Base-by-base conservation (phyloP, 92 coral and sea anemone genomes). In the Pocillopora grandis region DNA sequence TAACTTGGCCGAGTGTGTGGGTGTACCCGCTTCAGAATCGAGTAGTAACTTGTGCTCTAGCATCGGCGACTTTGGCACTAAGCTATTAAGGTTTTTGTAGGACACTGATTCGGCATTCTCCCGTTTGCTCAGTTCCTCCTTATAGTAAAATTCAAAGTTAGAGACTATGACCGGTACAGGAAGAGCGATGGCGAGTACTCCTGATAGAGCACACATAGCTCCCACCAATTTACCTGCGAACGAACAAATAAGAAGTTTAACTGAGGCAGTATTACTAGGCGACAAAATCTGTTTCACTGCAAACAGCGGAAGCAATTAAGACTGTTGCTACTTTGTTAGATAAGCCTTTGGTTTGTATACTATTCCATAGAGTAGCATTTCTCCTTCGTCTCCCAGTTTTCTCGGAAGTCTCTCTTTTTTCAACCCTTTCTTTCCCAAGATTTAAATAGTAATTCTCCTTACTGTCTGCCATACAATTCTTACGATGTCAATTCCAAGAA, bases 91-190 rank as follows among this genome's bases (percentile, higher is more conserved):
- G 65, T 93, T 92, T 31, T 78, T 84, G 62, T 87, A 90, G 7
- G 98, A 90, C 21, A 87, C 55, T 18, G 90, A 64, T 60, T 86
- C 72, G 27, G 86, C 92, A 19, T 90, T 84, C 57, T 91, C 82
- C 59, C 88, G 80, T 48, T 70, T 76, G 68, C 73, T 73, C 62
- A 94, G 91, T 33, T 92, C 99, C 78, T 89, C 95, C 71, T 96
- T 97, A 89, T 97, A 97, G 90, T 92, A 97, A 81, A 91, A 94
- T 48, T 97, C 99, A 66, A 97, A 97, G 89, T 97, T 97, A 36
- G 96, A 92, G 66, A 97, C 99, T 48, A 97, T 97, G 23, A 97
- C 99, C 1, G 99, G 99, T 1, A 97, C 99, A 0, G 99, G 99
- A 1, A 97, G 85, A n/a, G 99, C 99, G 3, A 97, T 94, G 19